phyloP scores from a whole-genome alignment of 1,140 invertebrate genomes.

The Diploscapter pachys region DNA sequence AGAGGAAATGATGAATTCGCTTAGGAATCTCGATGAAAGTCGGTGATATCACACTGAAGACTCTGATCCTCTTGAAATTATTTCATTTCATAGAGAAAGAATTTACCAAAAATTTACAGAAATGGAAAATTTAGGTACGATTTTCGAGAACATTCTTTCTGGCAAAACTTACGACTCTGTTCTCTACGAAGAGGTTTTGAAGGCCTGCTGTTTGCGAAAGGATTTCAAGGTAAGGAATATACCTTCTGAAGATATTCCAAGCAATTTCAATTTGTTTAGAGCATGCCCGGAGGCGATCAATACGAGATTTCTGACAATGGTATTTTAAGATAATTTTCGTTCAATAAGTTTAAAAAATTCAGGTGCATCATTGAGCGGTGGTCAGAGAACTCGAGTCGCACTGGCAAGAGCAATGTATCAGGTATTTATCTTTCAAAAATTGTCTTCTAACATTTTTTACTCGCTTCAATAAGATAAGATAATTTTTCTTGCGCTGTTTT shows the following conservation, averaged over 20 bases:
- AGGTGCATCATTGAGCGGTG: conserved; percentile 75
- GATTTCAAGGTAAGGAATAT: conserved; percentile 66
- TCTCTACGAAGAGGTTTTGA: conserved; percentile 72
- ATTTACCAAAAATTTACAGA: too few relatives aligned
- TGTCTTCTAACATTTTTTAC: not conserved
- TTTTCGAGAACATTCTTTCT: conserved; percentile 88
- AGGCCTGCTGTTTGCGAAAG: conserved; percentile 77
- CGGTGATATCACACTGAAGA: too few relatives aligned
- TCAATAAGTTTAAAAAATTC: too few relatives aligned
- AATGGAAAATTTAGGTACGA: conserved; percentile 62
- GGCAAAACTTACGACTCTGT: conserved; percentile 74
- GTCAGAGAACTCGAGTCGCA: conserved; percentile 81
- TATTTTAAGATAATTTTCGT: too few relatives aligned
- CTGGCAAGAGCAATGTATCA: conserved; percentile 88
- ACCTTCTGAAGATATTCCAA: conserved; percentile 1
- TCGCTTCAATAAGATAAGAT: not conserved
- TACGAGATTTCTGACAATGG: conserved; percentile 82
- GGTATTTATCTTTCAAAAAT: conserved; percentile 50
- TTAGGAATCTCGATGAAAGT: too few relatives aligned
- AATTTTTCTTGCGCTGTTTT: not conserved
- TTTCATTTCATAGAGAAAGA: too few relatives aligned
- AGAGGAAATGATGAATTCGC: too few relatives aligned
- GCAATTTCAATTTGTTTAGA: conserved; percentile 42
- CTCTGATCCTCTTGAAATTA: too few relatives aligned
- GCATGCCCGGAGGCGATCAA: conserved; percentile 68